These are phyloP conservation scores for Caenorhabditis macrosperma DNA, from an alignment of 2,888 invertebrate species.

Conservation along the genomic window DNA sequence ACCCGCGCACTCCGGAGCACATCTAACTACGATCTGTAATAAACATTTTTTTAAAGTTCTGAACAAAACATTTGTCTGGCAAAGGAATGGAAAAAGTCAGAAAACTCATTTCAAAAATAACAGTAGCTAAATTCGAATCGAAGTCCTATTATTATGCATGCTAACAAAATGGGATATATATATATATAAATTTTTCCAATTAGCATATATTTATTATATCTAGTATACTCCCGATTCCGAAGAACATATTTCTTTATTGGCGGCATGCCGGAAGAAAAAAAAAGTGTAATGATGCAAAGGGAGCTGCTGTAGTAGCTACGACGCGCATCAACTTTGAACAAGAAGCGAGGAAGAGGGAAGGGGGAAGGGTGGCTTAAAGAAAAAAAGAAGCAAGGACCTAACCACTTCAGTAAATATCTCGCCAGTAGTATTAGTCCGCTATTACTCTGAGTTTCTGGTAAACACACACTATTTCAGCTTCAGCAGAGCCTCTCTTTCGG, in stretches of 20 bases:
- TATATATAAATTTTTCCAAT: too few species aligned
- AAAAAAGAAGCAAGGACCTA: slow-evolving; percentile 40
- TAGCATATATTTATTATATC: too few species aligned
- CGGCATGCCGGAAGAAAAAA: too few species aligned
- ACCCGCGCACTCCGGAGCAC: slow-evolving; percentile 62
- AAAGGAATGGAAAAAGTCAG: background rate
- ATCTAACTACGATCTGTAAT: slow-evolving; percentile 58
- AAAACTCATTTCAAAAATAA: background rate
- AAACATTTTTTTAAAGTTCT: background rate
- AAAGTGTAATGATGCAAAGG: slow-evolving; percentile 8
- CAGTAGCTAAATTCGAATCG: too few species aligned
- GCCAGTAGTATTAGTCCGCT: slow-evolving; percentile 46
- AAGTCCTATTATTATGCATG: too few species aligned
- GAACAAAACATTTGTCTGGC: background rate
- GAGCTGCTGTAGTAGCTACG: slow-evolving; percentile 35
- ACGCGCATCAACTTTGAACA: slow-evolving; percentile 38
- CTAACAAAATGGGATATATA: too few species aligned
- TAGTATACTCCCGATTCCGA: too few species aligned
- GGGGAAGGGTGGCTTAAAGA: slow-evolving; percentile 1
- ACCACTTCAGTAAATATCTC: slow-evolving; percentile 59
- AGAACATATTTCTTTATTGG: too few species aligned
- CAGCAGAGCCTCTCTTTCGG: background rate
- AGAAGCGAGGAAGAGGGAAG: slow-evolving; percentile 14
- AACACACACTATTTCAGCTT: slow-evolving; percentile 34
- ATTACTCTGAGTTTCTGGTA: slow-evolving; percentile 45